Base-by-base conservation (phyloP, 2,888 invertebrate genomes). In the Stratiomys singularior region DNA sequence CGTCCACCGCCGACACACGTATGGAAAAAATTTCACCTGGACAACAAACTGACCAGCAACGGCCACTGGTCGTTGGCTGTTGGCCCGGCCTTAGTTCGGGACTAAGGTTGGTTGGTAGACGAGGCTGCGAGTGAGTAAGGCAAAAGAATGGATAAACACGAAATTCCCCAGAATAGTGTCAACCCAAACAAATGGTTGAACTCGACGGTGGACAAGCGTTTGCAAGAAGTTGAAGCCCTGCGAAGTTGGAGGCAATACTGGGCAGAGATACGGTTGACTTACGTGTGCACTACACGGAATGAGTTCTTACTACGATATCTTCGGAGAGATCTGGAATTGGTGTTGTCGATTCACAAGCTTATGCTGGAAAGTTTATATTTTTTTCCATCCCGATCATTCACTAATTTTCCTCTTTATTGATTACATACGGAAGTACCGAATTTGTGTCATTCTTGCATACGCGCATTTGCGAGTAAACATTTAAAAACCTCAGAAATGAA, bases 121-220 rank as follows among this genome's bases (percentile, higher is more conserved):
- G 52, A n/a, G 15, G 15, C 15, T 52, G 4, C 44, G 13, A n/a
- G n/a, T 52, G 52, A 52, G 18, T 52, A 66, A 66, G 18, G 28
- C n/a, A 72, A 72, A 60, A 18, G 74, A 74, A 60, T 44, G 74
- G 30, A 5, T n/a, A 25, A 74, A 69, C 69, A 69, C 47, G 44
- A 74, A 74, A 74, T 60, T 74, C 74, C 60, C 60, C 58, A 58
- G 74, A 60, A 74, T 74, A 47, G 37, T 74, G 74, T 74, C 74
- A 74, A 74, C 74, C 37, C 37, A 47, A 69, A 47, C 69, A 69
- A 69, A 69, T 69, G 69, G 46, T 30, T 25, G 37, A 37, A 25
- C 21, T 23, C 5, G 37, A 5, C 9, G 37, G 37, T 9, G 37
- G 9, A 37, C 37, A 9, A 52, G 52, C 52, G 23, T 21, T 7